These are phyloP conservation scores for Brachyistius frenatus DNA, from an alignment of 2,113 vertebrate species.

Conservation along the genomic window DNA sequence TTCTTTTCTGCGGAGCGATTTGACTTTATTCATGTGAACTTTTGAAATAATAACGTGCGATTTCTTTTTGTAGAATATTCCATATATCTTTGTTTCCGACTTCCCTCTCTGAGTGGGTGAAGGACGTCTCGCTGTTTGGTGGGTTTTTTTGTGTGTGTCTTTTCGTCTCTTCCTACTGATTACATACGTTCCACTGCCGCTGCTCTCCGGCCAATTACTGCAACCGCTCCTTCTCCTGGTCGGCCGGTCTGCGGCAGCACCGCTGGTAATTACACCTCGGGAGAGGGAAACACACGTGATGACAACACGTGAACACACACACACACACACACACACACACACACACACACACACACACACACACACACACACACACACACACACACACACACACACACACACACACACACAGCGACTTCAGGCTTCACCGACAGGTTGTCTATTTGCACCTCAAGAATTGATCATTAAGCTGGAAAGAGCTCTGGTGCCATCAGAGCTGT, in stretches of 20 bases:
- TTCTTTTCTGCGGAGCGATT: too few species aligned
- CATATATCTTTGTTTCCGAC: too few species aligned
- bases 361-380: too few species aligned
- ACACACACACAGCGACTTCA: neutral
- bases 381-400: neutral
- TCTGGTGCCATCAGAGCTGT: constrained; percentile 27
- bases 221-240: constrained; percentile 18
- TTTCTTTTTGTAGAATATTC: too few species aligned
- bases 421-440: constrained; percentile 45
- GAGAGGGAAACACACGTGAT: constrained; percentile 23
- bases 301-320: neutral
- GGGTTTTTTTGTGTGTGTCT: constrained; percentile 5
- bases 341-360: neutral
- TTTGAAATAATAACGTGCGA: too few species aligned
- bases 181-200: constrained; percentile 36
- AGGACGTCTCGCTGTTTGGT: too few species aligned
- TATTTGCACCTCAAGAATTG: constrained; percentile 51
- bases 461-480: constrained; percentile 52
- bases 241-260: constrained; percentile 28
- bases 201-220: constrained; percentile 61
- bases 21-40: too few species aligned
- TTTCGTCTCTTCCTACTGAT: neutral
- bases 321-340: constrained; percentile 8
- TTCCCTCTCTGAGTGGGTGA: too few species aligned
- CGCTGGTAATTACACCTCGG: constrained; percentile 65